Evolutionary conservation across 2,797 vertebrate species (phyloP), one percentile per base, ranked within the genome.

Genomic region (Hypotaenidia philippensis): DNA sequence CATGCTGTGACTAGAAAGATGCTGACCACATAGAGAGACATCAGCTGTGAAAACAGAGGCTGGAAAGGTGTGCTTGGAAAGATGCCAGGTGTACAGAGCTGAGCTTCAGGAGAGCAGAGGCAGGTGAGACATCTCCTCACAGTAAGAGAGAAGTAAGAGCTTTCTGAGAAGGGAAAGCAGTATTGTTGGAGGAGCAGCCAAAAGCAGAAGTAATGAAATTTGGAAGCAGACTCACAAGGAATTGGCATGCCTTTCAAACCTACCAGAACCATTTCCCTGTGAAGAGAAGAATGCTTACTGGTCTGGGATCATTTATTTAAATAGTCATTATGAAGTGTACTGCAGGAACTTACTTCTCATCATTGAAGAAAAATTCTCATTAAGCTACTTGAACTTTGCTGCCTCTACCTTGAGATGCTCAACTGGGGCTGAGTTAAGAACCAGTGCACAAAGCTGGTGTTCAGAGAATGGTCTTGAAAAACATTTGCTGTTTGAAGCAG

Each of bases 401-500:
- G 40, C 16, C 40, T 69, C 40, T 69, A 29, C 34, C 10, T 44
- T 27, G 52, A 56, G 66, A 61, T 4, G 7, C 57, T 84, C 47
- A 59, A 0, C 20, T 82, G 55, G 38, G 61, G 11, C 23, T 81
- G 38, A 16, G 36, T 36, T 90, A 45, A 59, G 64, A 72, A 72
- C n/a, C 6, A 2, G 45, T 81, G 19, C 40, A 8, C 34, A 20
- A 53, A 80, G 47, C 27, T 4, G 10, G 49, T 32, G 53, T 80
- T 71, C 55, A 66, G 40, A 49, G 32, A 94, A 40, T 12, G 47
- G n/a, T 65, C 75, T 84, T 87, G 56, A 71, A 74, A 79, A 95
- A 90, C n/a, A 50, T 40, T 29, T 76, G 63, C 55, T 93, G 19
- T 85, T 95, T 93, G 83, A 96, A 74, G 26, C 36, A 88, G 21